A percentile compares a stretch with the other conserved stretches of the same genome.
These are phyloP conservation scores for Proterorhinus semilunaris DNA, from an alignment of 2,113 vertebrate genomes.

Conservation along the genomic window DNA sequence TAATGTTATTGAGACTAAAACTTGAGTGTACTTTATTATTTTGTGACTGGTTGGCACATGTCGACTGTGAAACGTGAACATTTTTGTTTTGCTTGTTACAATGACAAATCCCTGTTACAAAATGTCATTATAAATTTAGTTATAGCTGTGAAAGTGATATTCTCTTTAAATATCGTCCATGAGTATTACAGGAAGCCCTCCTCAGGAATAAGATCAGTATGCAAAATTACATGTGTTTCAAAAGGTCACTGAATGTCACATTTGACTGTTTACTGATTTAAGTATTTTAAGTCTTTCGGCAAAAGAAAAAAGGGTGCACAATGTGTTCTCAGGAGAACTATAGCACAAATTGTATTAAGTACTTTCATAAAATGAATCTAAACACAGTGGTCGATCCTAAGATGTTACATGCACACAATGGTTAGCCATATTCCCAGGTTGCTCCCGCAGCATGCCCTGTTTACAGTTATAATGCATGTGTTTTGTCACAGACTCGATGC, in stretches of 20 bases:
- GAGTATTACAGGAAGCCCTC: slow-evolving; percentile 6
- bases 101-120: background rate
- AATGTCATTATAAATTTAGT: background rate
- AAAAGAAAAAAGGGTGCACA: background rate
- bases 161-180: background rate
- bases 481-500: slow-evolving; percentile 44
- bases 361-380: background rate
- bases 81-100: background rate
- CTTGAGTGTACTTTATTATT: background rate
- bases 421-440: background rate
- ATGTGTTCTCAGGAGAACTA: slow-evolving; percentile 6
- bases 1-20: too few relatives aligned
- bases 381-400: background rate
- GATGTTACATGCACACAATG: background rate
- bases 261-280: background rate
- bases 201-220: slow-evolving; percentile 13
- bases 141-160: background rate
- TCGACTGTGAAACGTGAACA: background rate
- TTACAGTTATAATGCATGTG: slow-evolving; percentile 42
- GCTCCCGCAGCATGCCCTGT: slow-evolving; percentile 40
- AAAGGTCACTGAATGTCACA: slow-evolving; percentile 5
- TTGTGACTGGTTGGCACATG: background rate
- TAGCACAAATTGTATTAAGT: background rate
- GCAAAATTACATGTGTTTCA: slow-evolving; percentile 1
- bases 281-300: background rate